These are phyloP conservation scores for Hemiscyllium ocellatum DNA, from an alignment of 2,113 vertebrate genomes.

Conservation along the genomic window DNA sequence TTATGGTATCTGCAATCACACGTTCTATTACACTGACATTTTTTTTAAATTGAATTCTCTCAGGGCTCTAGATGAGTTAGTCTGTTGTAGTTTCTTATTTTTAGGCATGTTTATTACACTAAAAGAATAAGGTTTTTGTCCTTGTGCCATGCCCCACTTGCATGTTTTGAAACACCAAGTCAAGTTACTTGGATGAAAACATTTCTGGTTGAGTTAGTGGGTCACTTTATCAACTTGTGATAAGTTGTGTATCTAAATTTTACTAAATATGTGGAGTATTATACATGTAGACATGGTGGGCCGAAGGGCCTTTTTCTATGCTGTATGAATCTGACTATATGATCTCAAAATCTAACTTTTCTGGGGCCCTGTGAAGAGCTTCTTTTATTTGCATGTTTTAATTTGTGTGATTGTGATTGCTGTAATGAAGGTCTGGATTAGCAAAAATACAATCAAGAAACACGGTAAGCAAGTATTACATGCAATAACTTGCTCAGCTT, in stretches of 20 bases:
- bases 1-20: slow-evolving; percentile 18
- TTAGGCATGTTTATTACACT: not conserved
- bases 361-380: slow-evolving; percentile 1
- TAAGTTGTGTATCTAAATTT: not conserved
- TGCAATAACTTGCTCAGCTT: slow-evolving; percentile 31
- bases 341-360: not conserved
- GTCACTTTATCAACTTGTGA: not conserved
- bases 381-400: slow-evolving; percentile 33
- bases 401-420: slow-evolving; percentile 24
- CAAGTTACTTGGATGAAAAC: not conserved
- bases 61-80: slow-evolving; percentile 1
- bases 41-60: slow-evolving; percentile 9
- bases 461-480: slow-evolving; percentile 27
- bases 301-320: no score
- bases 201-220: not conserved
- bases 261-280: not conserved
- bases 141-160: not conserved
- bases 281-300: not conserved
- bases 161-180: not conserved
- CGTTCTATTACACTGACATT: not conserved
- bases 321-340: no score
- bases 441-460: slow-evolving; percentile 5
- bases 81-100: not conserved
- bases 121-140: not conserved
- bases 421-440: slow-evolving; percentile 32